phyloP scores from a whole-genome alignment of 2,888 invertebrate species.

The Luperina nickerlii region DNA sequence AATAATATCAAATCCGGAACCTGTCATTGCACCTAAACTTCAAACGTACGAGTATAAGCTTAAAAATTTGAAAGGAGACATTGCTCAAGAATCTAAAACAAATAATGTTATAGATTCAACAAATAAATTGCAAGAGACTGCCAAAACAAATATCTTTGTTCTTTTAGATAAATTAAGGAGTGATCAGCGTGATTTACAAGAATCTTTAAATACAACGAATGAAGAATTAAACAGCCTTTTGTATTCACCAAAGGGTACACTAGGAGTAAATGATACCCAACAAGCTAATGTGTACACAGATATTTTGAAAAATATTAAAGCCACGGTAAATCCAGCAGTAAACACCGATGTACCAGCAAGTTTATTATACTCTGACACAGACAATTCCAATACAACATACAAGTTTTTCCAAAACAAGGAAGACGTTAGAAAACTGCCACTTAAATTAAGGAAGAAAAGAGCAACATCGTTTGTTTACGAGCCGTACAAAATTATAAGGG shows the following conservation, averaged over 20 bases:
- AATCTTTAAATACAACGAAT: conserved; percentile 58
- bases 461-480: conserved; percentile 84
- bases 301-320: conserved; percentile 85
- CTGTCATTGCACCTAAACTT: conserved; percentile 75
- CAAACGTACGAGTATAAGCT: conserved; percentile 64
- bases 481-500: conserved; percentile 87
- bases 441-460: conserved; percentile 76
- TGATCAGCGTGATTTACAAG: conserved; percentile 62
- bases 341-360: conserved; percentile 26
- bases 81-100: conserved; percentile 49
- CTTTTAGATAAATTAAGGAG: conserved; percentile 72
- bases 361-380: conserved; percentile 33
- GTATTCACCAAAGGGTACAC: conserved; percentile 36
- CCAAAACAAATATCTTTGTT: conserved; percentile 65
- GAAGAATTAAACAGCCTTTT: conserved; percentile 52
- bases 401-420: conserved; percentile 71
- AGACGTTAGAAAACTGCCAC: conserved; percentile 67
- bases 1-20: conserved; percentile 86
- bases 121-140: conserved; percentile 56
- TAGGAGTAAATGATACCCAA: conserved; percentile 46
- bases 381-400: conserved; percentile 65
- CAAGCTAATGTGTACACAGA: conserved; percentile 86
- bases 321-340: conserved; percentile 41
- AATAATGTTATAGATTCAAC: conserved; percentile 42
- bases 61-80: conserved; percentile 53